Conservation (phyloP, 2,113 vertebrate species). For the Todiramphus chloris region DNA sequence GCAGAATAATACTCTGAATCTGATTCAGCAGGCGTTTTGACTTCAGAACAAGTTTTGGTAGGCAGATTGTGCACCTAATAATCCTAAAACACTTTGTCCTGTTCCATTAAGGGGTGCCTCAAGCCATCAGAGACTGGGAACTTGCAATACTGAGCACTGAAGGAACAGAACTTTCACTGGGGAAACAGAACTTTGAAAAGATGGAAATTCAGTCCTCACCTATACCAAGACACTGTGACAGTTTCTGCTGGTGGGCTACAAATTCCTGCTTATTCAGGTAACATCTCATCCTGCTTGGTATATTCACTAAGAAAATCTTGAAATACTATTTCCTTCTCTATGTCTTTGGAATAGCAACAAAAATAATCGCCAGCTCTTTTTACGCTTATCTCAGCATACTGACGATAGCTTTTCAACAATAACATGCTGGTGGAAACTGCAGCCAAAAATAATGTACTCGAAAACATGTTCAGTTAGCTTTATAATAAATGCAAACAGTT, state of each 20-base stretch:
- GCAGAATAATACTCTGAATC: not conserved
- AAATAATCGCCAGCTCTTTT: not conserved
- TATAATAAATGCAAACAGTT: not conserved
- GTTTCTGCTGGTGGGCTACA: not conserved
- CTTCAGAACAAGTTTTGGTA: not conserved
- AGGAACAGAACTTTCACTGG: not conserved
- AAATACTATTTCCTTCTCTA: constrained; percentile 51
- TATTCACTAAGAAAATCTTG: not conserved
- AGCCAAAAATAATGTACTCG: not conserved
- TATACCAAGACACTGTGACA: not conserved
- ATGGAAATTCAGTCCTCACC: not conserved
- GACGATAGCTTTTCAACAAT: constrained; percentile 28
- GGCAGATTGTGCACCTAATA: not conserved
- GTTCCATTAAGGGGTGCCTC: not conserved
- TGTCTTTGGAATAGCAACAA: not conserved
- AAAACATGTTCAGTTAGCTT: not conserved
- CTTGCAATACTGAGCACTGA: not conserved
- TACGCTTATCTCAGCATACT: not conserved
- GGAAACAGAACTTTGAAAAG: not conserved
- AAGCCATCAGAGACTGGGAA: not conserved
- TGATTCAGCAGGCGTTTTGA: not conserved
- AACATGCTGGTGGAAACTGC: not conserved
- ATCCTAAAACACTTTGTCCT: not conserved
- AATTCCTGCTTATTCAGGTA: constrained; percentile 11
- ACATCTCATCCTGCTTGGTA: not conserved